Evolutionary conservation across 2,113 vertebrate species (phyloP), one percentile per base, ranked within the genome.

Genomic region (Taxidea taxus): DNA sequence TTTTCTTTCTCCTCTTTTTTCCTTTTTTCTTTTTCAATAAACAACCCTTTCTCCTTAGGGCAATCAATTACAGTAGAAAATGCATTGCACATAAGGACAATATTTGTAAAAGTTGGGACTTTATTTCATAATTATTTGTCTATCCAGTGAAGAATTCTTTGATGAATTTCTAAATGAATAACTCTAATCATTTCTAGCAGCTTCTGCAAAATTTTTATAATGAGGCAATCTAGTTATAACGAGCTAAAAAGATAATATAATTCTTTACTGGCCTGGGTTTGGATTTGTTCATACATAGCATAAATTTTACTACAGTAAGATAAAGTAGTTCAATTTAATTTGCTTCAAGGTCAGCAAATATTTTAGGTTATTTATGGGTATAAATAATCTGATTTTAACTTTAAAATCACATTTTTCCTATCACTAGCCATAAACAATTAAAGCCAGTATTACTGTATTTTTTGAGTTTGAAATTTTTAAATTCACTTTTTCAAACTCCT

Each of bases 81-180:
- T 90, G 66, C 44, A 89, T 21, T 25, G 16, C 4, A 78, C 39
- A 58, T 56, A 92, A 78, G 85, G 16, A 98, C 94, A 21, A 81
- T 10, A 89, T 42, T 97, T 92, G 44, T 56, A 83, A 64, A 98
- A 96, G 34, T 42, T 3, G 9, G 64, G 83, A 77, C 91, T 94
- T 10, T 91, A 66, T 95, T 96, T 87, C 93, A 34, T 93, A 77
- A 97, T 92, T 78, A 92, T 96, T 96, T 95, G 88, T 95, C 90
- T 93, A 80, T 87, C 9, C 25, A 87, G 74, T 51, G 80, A 97
- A 96, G 44, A 96, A n/a, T 39, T 96, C 64, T 96, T 93, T 86
- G 84, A 95, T 56, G 72, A n/a, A 83, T 80, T 97, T 97, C 86
- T 80, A 91, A 85, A 70, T 87, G 85, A 96, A 77, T 37, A 94